phyloP scores from a whole-genome alignment of 92 coral and sea anemone genomes.

The Porites divaricata region DNA sequence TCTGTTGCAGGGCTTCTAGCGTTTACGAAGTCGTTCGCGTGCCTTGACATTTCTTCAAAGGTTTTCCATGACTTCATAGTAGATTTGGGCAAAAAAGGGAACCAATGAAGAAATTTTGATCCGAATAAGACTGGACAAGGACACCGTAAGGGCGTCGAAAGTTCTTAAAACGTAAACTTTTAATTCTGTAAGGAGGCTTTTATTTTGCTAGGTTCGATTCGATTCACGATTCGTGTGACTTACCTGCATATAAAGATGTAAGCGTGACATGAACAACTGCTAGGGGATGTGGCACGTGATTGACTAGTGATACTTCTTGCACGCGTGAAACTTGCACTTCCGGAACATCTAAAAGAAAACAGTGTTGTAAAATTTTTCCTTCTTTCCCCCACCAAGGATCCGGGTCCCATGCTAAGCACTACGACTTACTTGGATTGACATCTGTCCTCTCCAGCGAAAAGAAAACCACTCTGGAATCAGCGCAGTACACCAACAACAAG shows the following conservation, averaged over 20 bases:
- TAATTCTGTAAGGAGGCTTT: too few relatives aligned
- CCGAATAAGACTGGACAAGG: too few relatives aligned
- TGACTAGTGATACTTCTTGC: slow-evolving; percentile 91
- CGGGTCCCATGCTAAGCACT: too few relatives aligned
- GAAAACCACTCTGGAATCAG: slow-evolving; percentile 91
- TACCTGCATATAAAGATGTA: slow-evolving; percentile 87
- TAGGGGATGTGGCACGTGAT: slow-evolving; percentile 96
- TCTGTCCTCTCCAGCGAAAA: slow-evolving; percentile 77
- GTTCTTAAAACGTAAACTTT: too few relatives aligned
- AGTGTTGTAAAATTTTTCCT: not conserved
- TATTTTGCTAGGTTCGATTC: not conserved
- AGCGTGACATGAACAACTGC: slow-evolving; percentile 95
- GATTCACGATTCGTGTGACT: not conserved
- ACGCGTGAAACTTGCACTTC: slow-evolving; percentile 78
- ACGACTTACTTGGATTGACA: slow-evolving; percentile 58
- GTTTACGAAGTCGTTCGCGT: too few relatives aligned
- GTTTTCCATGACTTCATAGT: too few relatives aligned
- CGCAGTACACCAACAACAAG: slow-evolving; percentile 86
- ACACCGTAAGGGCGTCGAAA: too few relatives aligned
- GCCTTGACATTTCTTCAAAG: too few relatives aligned
- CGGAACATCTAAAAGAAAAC: slow-evolving; percentile 37
- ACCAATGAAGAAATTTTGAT: too few relatives aligned
- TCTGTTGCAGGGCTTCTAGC: too few relatives aligned
- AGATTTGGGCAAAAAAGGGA: too few relatives aligned
- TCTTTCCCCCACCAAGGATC: too few relatives aligned